phyloP scores from a whole-genome alignment of 2,113 vertebrate species.

The Thinocorus orbignyianus region DNA sequence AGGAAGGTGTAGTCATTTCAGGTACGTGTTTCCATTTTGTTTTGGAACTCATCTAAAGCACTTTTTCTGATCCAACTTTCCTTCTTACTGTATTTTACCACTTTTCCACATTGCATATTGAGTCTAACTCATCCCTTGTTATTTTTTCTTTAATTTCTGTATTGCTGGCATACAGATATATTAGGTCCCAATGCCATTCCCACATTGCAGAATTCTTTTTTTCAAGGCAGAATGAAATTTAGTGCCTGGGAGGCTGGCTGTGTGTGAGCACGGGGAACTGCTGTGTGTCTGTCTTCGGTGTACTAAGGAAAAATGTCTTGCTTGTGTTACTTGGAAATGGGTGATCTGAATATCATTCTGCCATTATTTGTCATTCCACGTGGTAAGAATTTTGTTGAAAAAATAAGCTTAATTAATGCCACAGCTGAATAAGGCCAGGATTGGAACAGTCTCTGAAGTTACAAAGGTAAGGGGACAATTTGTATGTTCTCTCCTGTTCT shows the following conservation, averaged over 20 bases:
- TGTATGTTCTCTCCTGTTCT: neutral
- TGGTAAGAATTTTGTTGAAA: neutral
- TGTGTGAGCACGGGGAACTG: accelerated
- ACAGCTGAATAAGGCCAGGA: neutral
- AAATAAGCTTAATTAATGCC: neutral
- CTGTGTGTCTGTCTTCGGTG: neutral
- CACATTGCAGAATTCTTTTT: neutral
- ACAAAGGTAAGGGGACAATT: neutral
- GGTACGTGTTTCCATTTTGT: constrained; percentile 62
- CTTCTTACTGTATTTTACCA: neutral
- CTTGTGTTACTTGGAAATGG: neutral
- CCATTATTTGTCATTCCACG: neutral
- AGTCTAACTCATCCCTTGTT: neutral
- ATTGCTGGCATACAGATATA: neutral
- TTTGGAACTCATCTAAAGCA: neutral
- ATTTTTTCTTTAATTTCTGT: neutral
- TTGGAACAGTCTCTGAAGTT: neutral
- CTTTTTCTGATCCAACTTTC: neutral
- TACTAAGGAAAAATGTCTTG: neutral
- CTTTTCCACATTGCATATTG: neutral
- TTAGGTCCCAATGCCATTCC: neutral
- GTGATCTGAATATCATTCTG: neutral
- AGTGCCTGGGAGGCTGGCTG: neutral
- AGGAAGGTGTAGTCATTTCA: constrained; percentile 67
- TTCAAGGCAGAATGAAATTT: neutral